These are phyloP conservation scores for Parthenolecanium corni DNA, from an alignment of 2,888 invertebrate genomes.

Conservation along the genomic window DNA sequence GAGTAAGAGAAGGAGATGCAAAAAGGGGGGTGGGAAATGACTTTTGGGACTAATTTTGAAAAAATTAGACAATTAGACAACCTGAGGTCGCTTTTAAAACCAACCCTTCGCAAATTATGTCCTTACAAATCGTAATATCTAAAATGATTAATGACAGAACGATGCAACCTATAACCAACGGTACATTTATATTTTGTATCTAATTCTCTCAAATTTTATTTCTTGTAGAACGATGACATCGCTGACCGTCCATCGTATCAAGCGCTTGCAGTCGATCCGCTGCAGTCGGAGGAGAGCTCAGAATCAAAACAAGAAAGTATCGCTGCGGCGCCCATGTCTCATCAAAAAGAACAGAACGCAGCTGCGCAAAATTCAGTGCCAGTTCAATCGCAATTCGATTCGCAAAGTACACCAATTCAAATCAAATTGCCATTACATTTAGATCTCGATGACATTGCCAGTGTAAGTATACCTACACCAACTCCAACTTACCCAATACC, in stretches of 20 bases:
- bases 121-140: no score
- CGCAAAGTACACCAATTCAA: slow-evolving; percentile 44
- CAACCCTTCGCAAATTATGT: no score
- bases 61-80: no score
- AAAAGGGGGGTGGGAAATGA: no score
- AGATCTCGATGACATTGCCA: slow-evolving; percentile 70
- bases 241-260: slow-evolving; percentile 36
- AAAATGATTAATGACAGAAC: no score
- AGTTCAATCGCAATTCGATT: slow-evolving; percentile 40
- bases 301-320: slow-evolving; percentile 33
- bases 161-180: no score
- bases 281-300: slow-evolving; percentile 35
- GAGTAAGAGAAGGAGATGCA: no score
- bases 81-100: no score
- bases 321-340: background rate
- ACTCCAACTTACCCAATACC: background rate
- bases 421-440: slow-evolving; percentile 68
- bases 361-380: slow-evolving; percentile 19
- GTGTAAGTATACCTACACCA: slow-evolving; percentile 43
- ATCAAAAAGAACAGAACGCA: slow-evolving; percentile 23
- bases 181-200: no score
- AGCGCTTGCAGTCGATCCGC: slow-evolving; percentile 34
- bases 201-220: no score
- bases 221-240: slow-evolving; percentile 30
- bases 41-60: no score